Conservation (phyloP, 1,140 invertebrate species). For the Oedothorax gibbosus region DNA sequence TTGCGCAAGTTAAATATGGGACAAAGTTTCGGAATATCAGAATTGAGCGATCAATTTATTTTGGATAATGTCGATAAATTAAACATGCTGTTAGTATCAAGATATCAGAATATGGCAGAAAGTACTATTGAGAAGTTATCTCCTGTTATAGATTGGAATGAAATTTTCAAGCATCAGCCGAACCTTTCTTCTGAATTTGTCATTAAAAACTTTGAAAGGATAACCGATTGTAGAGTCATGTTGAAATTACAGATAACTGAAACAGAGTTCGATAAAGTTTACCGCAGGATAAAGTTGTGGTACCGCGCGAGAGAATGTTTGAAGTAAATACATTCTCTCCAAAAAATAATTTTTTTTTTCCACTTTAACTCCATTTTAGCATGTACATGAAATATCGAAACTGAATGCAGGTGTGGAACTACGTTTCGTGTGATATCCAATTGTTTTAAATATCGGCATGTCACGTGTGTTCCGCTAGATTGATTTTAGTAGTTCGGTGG, state of each 20-base stretch:
- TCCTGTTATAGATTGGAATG: background rate
- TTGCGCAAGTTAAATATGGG: background rate
- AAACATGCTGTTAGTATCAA: background rate
- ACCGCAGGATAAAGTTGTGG: background rate
- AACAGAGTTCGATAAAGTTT: background rate
- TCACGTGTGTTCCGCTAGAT: too few relatives aligned
- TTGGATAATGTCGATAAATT: background rate
- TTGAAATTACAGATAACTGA: background rate
- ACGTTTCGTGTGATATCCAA: too few relatives aligned
- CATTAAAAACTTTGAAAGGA: background rate
- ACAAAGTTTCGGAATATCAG: background rate
- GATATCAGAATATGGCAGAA: background rate
- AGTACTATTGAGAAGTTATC: background rate
- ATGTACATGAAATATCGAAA: too few relatives aligned
- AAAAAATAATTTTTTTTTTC: too few relatives aligned
- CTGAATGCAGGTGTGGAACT: too few relatives aligned
- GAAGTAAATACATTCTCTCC: too few relatives aligned
- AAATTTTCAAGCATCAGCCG: background rate
- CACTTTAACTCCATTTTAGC: too few relatives aligned
- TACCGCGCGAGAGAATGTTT: too few relatives aligned
- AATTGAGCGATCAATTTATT: background rate
- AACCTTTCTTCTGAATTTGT: background rate
- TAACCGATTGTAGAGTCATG: background rate
- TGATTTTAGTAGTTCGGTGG: too few relatives aligned
- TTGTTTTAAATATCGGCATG: too few relatives aligned